Evolutionary conservation across 2,113 vertebrate species (phyloP), one percentile per base, ranked within the genome.

Genomic region (Antennarius striatus): DNA sequence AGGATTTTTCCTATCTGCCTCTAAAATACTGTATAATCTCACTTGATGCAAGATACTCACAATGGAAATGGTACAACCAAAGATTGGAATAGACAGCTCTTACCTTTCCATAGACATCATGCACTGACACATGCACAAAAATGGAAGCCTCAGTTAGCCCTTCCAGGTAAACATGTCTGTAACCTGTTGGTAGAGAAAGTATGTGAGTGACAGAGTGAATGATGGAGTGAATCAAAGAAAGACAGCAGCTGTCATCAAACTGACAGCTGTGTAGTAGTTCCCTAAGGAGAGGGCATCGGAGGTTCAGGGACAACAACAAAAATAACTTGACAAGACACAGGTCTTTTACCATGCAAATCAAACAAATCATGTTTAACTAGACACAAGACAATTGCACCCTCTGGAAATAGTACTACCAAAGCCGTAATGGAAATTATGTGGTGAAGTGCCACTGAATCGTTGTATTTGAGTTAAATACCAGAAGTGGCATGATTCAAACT

Each of bases 41-140:
- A 77, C 3, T 30, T 58, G 42, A 65, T 6, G 54, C 42, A 64
- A 65, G 14, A 53, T 12, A 10, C 32, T 36, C 4, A 36, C 32
- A 36, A 36, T 36, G 45, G n/a, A 6, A 6, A 36, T 50, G 7
- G 39, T 55, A 40, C 9, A 47, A 40, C 14, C 40, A 63, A 70
- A 7, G 39, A 4, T 9, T 14, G 17, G 28, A 15, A 3, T 56
- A 5, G 3, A 39, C 10, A 52, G 46, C 7, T 53, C 94, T 78
- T 87, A 98, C 98, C 94, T 99, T 99, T 62, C 97, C 98, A 58
- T 94, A 98, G 80, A 98, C 97, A 67, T 99, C 96, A 90, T 98
- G 96, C 74, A 98, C 94, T 48, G 95, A 95, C 86, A 99, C 90
- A 32, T 99, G 96, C 68, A 99, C 94, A 91, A 99, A 99, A 89